A percentile compares a stretch with the other conserved stretches of the same genome.
These are phyloP conservation scores for Syrista parreyssii DNA, from an alignment of 2,888 invertebrate species.

Conservation along the genomic window DNA sequence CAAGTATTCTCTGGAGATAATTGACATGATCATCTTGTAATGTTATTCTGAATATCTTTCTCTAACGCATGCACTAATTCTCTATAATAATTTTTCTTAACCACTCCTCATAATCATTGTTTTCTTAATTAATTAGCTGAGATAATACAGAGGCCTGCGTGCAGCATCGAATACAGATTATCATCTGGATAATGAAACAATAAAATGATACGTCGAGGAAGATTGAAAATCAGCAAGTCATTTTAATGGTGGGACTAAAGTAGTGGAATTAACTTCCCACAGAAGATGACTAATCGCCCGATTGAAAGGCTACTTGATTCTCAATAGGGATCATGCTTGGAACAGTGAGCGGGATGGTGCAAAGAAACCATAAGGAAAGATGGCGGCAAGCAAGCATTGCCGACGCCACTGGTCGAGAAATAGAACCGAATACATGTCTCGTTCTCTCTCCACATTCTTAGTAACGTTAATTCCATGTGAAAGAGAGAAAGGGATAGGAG, in stretches of 20 bases:
- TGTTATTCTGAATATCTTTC: neutral
- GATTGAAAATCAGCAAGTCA: neutral
- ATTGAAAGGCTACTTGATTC: neutral
- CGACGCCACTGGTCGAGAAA: conserved; percentile 50
- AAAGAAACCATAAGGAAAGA: conserved; percentile 15
- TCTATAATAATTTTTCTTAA: neutral
- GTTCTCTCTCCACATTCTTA: conserved; percentile 40
- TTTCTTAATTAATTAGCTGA: neutral
- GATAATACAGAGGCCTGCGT: too few relatives aligned
- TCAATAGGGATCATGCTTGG: neutral
- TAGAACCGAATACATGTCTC: conserved; percentile 46
- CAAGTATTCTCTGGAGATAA: neutral
- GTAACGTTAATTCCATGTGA: conserved; percentile 34
- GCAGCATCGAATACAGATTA: neutral
- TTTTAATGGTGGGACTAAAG: conserved; percentile 26
- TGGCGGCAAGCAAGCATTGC: conserved; percentile 14
- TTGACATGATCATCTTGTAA: neutral
- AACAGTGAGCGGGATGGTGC: conserved; percentile 9
- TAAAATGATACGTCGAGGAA: neutral
- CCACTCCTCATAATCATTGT: neutral
- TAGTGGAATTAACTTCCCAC: conserved; percentile 1
- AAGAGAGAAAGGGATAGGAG: conserved; percentile 27
- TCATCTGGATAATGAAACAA: neutral
- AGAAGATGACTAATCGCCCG: neutral
- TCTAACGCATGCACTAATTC: neutral